Evolutionary conservation across 2,113 vertebrate genomes (phyloP), one percentile per base, ranked within the genome.

Genomic region (Oreotrochilus melanogaster): DNA sequence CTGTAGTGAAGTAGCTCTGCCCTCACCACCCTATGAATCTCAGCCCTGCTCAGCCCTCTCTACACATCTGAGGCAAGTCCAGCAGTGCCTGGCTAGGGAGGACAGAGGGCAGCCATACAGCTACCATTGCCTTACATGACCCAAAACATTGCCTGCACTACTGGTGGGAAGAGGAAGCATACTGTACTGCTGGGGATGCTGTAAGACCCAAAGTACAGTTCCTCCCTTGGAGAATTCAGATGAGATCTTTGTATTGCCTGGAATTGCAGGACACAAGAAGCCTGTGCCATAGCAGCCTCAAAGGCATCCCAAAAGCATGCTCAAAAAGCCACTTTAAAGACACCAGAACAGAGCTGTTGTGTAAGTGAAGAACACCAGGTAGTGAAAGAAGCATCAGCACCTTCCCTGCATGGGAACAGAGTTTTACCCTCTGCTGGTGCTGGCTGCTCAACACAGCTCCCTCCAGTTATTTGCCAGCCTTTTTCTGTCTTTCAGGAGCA

Each of bases 401-500:
- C 13, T 53, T 47, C 35, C 42, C 10, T 3, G 8, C 15, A 6
- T 0, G 3, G 47, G 18, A 66, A 27, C 11, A 14, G 67, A 56
- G 47, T 24, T 75, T 87, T 78, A 58, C n/a, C 42, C 50, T 69
- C 11, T 6, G 33, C 43, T 47, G 50, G 43, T 39, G 33, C 51
- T 31, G 21, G 28, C 45, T 71, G 58, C 33, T n/a, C 47, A 15
- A 6, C 4, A 43, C 48, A 51, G 30, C 6, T 30, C 19, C 31
- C 37, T 25, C 1, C 0, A 10, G 33, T 48, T 42, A 18, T 30
- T 57, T 23, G 9, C 54, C 89, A 92, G 89, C 81, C 62, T 56
- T 67, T 60, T 83, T 22, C 35, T 91, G 70, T n/a, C 22, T 91
- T 72, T 61, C 56, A 85, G 81, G 69, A 83, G 54, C 45, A 83